These are phyloP conservation scores for Gopherus flavomarginatus DNA, from an alignment of 2,113 vertebrate species.

Conservation along the genomic window DNA sequence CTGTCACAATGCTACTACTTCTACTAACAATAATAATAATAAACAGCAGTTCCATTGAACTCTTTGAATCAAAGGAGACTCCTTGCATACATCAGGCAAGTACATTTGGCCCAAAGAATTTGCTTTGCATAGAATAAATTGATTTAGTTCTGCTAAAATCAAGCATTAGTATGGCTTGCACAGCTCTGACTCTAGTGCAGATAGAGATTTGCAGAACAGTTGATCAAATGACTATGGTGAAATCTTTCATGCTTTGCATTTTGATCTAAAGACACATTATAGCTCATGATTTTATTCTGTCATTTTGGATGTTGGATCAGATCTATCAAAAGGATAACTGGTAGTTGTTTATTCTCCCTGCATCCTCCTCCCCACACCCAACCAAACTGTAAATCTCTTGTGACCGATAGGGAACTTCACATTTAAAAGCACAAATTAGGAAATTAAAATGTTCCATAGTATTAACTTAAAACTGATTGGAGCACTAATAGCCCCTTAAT, in stretches of 20 bases:
- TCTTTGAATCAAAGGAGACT: rapidly evolving
- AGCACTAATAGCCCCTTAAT: constrained; percentile 25
- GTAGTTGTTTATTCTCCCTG: not conserved
- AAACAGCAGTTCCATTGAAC: not conserved
- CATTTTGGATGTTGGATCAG: rapidly evolving
- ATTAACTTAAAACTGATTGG: constrained; percentile 6
- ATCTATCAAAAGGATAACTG: not conserved
- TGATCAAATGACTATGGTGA: rapidly evolving
- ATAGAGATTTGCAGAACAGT: not conserved
- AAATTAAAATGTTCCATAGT: constrained; percentile 26
- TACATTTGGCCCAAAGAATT: rapidly evolving
- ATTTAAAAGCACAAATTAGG: constrained; percentile 5
- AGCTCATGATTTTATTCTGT: not conserved
- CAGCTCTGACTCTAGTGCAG: not conserved
- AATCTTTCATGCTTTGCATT: rapidly evolving
- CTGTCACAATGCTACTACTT: not conserved
- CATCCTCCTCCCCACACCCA: not conserved
- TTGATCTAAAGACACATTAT: not conserved
- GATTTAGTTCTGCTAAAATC: not conserved
- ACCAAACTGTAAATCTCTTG: not conserved
- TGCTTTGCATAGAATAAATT: rapidly evolving
- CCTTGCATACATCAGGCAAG: rapidly evolving
- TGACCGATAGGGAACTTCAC: not conserved
- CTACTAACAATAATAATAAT: rapidly evolving
- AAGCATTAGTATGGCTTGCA: not conserved